phyloP scores from a whole-genome alignment of 2,797 vertebrate species.

The Ctenopoma multispine region DNA sequence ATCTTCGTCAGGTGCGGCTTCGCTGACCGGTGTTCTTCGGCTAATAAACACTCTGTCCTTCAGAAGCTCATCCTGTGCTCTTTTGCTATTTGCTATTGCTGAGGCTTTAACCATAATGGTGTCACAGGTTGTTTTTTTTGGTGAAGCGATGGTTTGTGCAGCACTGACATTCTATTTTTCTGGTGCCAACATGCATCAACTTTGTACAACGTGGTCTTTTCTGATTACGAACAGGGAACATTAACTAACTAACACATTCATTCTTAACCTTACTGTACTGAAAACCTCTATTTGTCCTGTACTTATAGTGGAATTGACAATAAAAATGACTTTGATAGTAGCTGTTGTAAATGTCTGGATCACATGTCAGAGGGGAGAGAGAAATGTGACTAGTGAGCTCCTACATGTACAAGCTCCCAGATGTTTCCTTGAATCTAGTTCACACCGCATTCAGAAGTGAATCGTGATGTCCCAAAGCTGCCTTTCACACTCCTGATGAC shows the following conservation, averaged over 20 bases:
- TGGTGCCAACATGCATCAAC: not conserved
- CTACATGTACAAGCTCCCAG: constrained; percentile 22
- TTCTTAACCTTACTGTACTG: no score
- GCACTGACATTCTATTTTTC: not conserved
- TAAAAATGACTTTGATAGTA: not conserved
- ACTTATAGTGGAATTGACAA: no score
- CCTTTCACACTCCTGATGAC: constrained; percentile 27
- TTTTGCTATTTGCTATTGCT: not conserved
- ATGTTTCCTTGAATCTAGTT: constrained; percentile 48
- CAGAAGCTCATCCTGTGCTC: not conserved
- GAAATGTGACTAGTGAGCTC: constrained; percentile 26
- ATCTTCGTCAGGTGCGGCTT: not conserved
- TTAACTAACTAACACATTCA: no score
- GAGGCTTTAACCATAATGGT: not conserved
- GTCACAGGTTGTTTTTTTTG: not conserved
- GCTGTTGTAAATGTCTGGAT: not conserved
- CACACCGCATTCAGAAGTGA: constrained; percentile 35
- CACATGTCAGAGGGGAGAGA: constrained; percentile 23
- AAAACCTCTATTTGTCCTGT: no score
- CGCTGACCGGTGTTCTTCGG: not conserved
- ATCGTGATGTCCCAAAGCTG: constrained; percentile 34
- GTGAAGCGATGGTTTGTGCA: not conserved
- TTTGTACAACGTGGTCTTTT: not conserved
- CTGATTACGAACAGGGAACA: not conserved
- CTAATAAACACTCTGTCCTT: not conserved